Evolutionary conservation across 2,888 invertebrate species (phyloP), one percentile per base, ranked within the genome.

Genomic region (Myopa tessellatipennis): DNA sequence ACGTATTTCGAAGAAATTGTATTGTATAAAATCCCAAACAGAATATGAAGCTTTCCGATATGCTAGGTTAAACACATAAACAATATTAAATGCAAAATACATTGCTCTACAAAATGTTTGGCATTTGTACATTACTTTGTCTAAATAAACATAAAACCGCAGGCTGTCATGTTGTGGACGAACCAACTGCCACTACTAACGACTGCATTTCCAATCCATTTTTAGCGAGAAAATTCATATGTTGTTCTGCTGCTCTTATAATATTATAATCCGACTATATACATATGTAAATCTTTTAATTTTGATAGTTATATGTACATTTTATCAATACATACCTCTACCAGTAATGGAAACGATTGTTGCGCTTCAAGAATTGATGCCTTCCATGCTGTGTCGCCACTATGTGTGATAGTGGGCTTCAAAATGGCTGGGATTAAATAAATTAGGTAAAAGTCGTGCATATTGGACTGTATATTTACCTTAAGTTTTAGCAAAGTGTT

Each of bases 81-180:
- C n/a, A 58, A 58, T n/a, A 14, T 58, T 2, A 4, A 58, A 58
- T n/a, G 58, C 58, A 14, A n/a, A 6, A 58, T n/a, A 58, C 58
- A 58, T 14, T 58, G 58, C 58, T 58, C n/a, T 58, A n/a, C 58
- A 58, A 58, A 58, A 58, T 58, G 58, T 58, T 58, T 58, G 58
- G n/a, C 58, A 58, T 58, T 58, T 58, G 16, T 58, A 58, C 58
- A 58, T n/a, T n/a, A 58, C 58, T n/a, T 58, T 58, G n/a, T n/a
- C n/a, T 58, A 58, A 58, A 58, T 58, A 58, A 58, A 58, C 58
- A n/a, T 58, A 58, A n/a, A 58, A 58, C 14, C 58, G 6, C n/a
- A 58, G 58, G n/a, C 58, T 12, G 58, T 58, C 12, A 58, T 58
- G 1, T 3, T 3, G 58, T 58, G 14, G n/a, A n/a, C 16, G 58